Percentiles rank a stretch among this genome's conserved stretches.
These are phyloP conservation scores for Melanaphis sacchari DNA, from an alignment of 1,140 invertebrate species.

Conservation along the genomic window DNA sequence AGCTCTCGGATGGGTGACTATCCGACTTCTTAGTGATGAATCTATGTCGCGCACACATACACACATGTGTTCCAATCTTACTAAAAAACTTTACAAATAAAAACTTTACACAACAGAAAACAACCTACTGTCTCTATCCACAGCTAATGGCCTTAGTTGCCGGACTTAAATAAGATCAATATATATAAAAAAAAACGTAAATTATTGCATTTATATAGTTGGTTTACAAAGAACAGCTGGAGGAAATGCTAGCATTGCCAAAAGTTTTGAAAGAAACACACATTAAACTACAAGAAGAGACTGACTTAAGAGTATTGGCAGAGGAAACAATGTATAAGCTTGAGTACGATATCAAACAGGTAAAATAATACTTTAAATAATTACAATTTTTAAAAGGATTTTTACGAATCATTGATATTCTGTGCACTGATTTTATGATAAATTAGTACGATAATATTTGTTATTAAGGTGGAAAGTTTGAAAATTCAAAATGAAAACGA, in stretches of 20 bases:
- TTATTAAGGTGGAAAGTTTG: background rate
- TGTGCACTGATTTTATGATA: too few relatives aligned
- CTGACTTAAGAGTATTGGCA: background rate
- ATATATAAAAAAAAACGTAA: too few relatives aligned
- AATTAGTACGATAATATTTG: background rate
- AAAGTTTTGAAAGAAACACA: background rate
- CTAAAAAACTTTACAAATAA: too few relatives aligned
- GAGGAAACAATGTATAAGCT: background rate
- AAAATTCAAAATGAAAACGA: background rate
- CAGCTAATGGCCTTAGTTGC: too few relatives aligned
- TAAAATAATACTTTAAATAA: background rate
- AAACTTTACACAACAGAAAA: too few relatives aligned
- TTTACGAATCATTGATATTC: background rate
- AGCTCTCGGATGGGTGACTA: too few relatives aligned
- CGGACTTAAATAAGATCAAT: too few relatives aligned
- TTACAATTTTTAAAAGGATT: background rate
- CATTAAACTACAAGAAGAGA: slow-evolving; percentile 38
- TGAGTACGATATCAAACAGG: background rate
- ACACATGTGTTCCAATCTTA: too few relatives aligned
- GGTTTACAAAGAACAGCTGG: background rate
- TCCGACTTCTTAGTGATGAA: too few relatives aligned
- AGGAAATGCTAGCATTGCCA: background rate
- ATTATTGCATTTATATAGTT: background rate
- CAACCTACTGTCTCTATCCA: too few relatives aligned
- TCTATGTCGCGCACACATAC: too few relatives aligned